These are phyloP conservation scores for Bufotes viridis DNA, from an alignment of 2,797 vertebrate genomes.

Conservation along the genomic window DNA sequence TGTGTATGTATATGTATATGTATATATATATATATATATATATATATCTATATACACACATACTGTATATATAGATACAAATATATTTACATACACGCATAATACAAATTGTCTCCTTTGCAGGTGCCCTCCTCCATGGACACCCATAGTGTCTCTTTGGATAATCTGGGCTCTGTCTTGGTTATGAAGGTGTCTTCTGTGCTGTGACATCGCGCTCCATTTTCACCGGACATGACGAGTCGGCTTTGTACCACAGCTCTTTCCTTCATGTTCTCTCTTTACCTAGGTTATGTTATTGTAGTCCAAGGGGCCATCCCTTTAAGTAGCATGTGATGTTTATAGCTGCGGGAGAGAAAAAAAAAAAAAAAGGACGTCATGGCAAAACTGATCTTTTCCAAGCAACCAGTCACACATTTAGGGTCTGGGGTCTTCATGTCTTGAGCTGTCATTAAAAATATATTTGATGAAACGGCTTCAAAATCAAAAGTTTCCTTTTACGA, in stretches of 20 bases:
- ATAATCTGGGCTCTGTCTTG: not conserved
- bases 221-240: too few species aligned
- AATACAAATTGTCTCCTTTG: not conserved
- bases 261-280: not conserved
- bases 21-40: too few species aligned
- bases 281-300: not conserved
- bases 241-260: not conserved
- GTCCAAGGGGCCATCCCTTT: not conserved
- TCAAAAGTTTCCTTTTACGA: conserved; percentile 74
- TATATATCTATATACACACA: too few species aligned
- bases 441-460: conserved; percentile 56
- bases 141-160: not conserved
- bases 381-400: conserved; percentile 40
- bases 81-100: too few species aligned
- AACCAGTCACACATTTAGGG: conserved; percentile 27
- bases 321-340: conserved; percentile 3
- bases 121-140: not conserved
- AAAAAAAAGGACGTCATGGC: not conserved
- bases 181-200: not conserved
- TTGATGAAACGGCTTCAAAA: conserved; percentile 71
- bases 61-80: too few species aligned
- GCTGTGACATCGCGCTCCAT: not conserved
- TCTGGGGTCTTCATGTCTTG: not conserved
- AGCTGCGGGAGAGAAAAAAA: not conserved
- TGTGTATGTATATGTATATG: too few species aligned